phyloP scores from a whole-genome alignment of 2,888 invertebrate genomes.

The Ectemnius lituratus region DNA sequence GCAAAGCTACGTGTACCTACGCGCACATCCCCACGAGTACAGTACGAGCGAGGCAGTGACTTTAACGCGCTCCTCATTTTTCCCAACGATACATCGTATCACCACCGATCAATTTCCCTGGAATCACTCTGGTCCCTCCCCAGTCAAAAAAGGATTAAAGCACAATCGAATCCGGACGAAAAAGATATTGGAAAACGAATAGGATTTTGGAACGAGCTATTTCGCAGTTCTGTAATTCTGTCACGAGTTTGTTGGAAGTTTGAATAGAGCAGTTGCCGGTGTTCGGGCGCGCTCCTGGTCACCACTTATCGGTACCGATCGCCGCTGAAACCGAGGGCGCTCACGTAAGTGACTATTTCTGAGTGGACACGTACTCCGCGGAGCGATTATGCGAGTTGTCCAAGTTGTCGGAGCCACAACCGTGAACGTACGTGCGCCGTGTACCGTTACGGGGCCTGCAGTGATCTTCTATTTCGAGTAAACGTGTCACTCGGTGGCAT shows the following conservation, averaged over 20 bases:
- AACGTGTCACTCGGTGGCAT: conserved; percentile 49
- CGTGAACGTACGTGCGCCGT: conserved; percentile 32
- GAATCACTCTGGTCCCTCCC: too few species aligned
- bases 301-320: background rate
- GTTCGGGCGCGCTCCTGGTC: too few species aligned
- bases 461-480: conserved; percentile 60
- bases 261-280: too few species aligned
- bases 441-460: conserved; percentile 55
- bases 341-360: conserved; percentile 18
- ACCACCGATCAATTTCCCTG: conserved; percentile 11
- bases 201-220: too few species aligned
- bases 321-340: background rate
- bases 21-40: background rate
- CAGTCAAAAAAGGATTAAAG: too few species aligned
- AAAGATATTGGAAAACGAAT: too few species aligned
- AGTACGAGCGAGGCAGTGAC: background rate
- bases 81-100: conserved; percentile 42
- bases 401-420: conserved; percentile 23
- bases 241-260: too few species aligned
- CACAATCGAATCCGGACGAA: too few species aligned
- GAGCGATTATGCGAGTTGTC: conserved; percentile 31
- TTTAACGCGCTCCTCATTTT: conserved; percentile 31
- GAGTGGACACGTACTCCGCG: conserved; percentile 4
- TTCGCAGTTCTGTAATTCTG: too few species aligned
- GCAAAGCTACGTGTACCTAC: conserved; percentile 4